A percentile compares a stretch with the other conserved stretches of the same genome.
phyloP scores from a whole-genome alignment of 2,888 invertebrate genomes.

The Cheilosia vernalis region DNA sequence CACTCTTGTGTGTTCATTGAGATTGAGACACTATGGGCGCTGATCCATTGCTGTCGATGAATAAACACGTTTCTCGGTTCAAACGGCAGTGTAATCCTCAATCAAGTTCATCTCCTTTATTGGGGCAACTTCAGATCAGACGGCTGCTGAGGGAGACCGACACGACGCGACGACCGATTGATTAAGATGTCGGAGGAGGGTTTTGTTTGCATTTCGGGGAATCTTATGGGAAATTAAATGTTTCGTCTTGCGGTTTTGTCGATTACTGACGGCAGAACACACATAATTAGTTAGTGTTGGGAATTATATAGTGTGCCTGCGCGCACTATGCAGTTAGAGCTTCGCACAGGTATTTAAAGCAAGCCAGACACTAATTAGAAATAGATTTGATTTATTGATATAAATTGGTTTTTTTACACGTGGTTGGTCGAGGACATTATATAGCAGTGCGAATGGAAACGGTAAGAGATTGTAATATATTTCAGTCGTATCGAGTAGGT shows the following conservation, averaged over 20 bases:
- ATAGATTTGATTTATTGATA: conserved; percentile 73
- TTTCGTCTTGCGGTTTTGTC: conserved; percentile 57
- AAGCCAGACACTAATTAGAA: conserved; percentile 61
- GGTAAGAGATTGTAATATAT: not conserved
- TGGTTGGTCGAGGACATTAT: not conserved
- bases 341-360: conserved; percentile 28
- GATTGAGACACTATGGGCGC: conserved; percentile 47
- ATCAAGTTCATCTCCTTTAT: conserved; percentile 54
- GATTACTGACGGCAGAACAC: conserved; percentile 59
- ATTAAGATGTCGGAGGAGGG: conserved; percentile 72
- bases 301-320: conserved; percentile 50
- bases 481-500: no score
- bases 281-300: conserved; percentile 72
- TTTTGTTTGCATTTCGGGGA: conserved; percentile 72
- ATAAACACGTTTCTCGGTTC: conserved; percentile 56
- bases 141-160: conserved; percentile 45
- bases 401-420: conserved; percentile 53
- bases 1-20: conserved; percentile 24
- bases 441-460: not conserved
- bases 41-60: conserved; percentile 70
- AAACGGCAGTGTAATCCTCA: conserved; percentile 25
- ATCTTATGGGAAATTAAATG: conserved; percentile 74
- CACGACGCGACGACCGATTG: conserved; percentile 57
- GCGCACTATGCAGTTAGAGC: conserved; percentile 9
- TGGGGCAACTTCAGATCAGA: conserved; percentile 38